Evolutionary conservation across 2,113 vertebrate species (phyloP), one percentile per base, ranked within the genome.

Genomic region (Triplophysa dalaica): DNA sequence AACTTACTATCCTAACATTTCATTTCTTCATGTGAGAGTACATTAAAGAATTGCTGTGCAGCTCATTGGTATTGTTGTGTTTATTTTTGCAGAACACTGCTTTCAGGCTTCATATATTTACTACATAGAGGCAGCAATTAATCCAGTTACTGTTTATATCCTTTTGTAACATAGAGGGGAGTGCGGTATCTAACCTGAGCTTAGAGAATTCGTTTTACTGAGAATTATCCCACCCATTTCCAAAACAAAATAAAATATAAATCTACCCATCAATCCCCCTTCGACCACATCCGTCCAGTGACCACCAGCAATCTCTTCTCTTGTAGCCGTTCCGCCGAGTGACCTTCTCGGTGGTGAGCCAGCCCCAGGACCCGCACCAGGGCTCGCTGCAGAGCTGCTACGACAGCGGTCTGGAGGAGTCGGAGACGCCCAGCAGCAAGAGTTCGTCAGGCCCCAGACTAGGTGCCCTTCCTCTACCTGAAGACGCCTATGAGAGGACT

Each of bases 341-440:
- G 98, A 99, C 98, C 95, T 99, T 99, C 95, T 99, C 98, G 93
- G 97, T 99, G 96, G 98, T 99, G 96, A 99, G 97, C 97, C 98
- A 99, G 94, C 97, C 98, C 94, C 98, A 99, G 95, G 98, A 99
- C 94, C 98, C 97, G 26, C 96, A 99, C 94, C 97, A 99, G 92
- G 98, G 98, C 95, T 98, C 98, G 92, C 95, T 99, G 95, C 98
- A 99, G 95, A 98, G 98, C 94, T 99, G 98, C 95, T 99, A 99
- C 96, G 98, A 99, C 95, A 99, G 98, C 91, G 98, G 98, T 91
- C 95, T 98, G 94, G 97, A 99, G 92, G 98, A 99, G 92, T 98
- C 97, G 90, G 97, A 98, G 95, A 99, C 98, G 86, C 98, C 98
- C 93, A 99, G 98, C 96, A 98, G 97, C 96, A 99, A 99, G 96